Percentiles rank a stretch among this genome's conserved stretches.
Evolutionary conservation across 2,113 vertebrate genomes (phyloP).

Genomic region (Chrysemys picta): DNA sequence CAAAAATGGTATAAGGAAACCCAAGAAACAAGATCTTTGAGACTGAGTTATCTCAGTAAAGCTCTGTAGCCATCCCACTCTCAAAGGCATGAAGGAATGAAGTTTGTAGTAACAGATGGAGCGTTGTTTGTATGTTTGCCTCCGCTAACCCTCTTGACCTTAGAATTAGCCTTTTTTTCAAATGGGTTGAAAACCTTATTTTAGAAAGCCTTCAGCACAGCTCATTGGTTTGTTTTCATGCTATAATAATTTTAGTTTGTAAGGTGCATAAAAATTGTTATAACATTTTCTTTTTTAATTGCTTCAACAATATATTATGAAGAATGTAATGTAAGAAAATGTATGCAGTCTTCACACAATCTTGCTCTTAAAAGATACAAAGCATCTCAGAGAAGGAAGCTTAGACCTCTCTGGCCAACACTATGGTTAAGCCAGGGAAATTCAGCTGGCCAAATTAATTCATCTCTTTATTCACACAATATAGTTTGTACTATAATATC

Average conservation of each 20-base stretch:
- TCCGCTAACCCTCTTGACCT: neutral
- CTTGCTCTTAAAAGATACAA: accelerated
- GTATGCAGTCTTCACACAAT: accelerated
- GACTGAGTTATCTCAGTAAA: accelerated
- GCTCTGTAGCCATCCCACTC: accelerated
- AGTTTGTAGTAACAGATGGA: accelerated
- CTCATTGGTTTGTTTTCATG: neutral
- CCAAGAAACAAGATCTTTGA: accelerated
- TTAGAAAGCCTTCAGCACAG: neutral
- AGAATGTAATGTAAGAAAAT: neutral
- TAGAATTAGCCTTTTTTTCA: neutral
- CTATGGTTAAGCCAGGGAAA: accelerated
- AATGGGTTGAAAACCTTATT: neutral
- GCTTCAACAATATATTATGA: neutral
- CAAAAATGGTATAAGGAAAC: neutral
- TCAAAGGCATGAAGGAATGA: accelerated
- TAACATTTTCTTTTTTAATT: neutral
- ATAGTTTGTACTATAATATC: accelerated
- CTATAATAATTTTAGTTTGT: neutral
- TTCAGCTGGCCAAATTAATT: accelerated
- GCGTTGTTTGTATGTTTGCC: accelerated
- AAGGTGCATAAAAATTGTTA: neutral
- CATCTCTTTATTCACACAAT: accelerated
- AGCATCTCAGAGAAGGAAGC: neutral
- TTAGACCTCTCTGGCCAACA: neutral